Evolutionary conservation across 2,888 invertebrate species (phyloP).

Genomic region (Linnaemya vulpina): DNA sequence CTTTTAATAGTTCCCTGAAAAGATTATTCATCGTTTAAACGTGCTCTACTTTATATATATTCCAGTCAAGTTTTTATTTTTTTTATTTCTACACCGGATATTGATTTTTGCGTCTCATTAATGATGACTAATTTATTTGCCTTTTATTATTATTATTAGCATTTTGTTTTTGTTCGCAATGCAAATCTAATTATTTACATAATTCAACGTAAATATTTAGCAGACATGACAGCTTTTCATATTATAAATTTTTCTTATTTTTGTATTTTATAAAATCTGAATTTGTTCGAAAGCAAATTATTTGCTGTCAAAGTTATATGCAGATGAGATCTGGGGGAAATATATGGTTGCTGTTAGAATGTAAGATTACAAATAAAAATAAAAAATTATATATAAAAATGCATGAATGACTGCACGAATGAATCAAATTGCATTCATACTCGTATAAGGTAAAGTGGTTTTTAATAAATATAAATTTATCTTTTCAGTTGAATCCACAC

Average conservation of each 20-base stretch:
- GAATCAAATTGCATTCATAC: constrained; percentile 6
- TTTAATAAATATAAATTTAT: constrained; percentile 1
- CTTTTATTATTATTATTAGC: not conserved
- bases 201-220: constrained; percentile 22
- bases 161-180: constrained; percentile 1
- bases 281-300: constrained; percentile 31
- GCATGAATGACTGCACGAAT: constrained; percentile 1
- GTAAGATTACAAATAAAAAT: no score
- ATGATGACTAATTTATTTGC: constrained; percentile 27
- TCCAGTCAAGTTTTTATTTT: not conserved
- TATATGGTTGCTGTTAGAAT: constrained; percentile 22
- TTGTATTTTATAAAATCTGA: constrained; percentile 18
- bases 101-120: not conserved
- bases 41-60: no score
- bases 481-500: not conserved
- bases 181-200: constrained; percentile 42
- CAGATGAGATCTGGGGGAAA: constrained; percentile 32
- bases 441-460: constrained; percentile 18
- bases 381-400: constrained; percentile 8
- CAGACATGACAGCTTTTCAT: constrained; percentile 29
- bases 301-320: constrained; percentile 39
- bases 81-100: constrained; percentile 6
- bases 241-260: constrained; percentile 1
- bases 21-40: no score
- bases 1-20: no score